Percentiles rank a stretch among this genome's conserved stretches.
Evolutionary conservation across 2,888 invertebrate species (phyloP).

Genomic region (Apodemia duryi): DNA sequence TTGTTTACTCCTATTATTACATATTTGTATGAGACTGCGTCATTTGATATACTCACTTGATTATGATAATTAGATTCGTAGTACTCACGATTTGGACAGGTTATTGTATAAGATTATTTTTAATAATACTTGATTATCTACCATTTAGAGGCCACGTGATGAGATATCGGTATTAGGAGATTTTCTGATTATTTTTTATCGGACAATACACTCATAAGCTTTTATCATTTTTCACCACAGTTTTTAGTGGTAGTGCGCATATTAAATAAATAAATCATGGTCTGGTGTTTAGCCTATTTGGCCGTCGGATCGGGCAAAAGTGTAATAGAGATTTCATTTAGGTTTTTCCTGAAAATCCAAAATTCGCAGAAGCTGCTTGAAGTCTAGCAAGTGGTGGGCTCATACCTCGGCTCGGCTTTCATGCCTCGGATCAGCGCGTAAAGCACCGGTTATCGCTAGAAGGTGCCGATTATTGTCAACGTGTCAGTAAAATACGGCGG

Average conservation of each 20-base stretch:
- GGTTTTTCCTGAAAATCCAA: too few relatives aligned
- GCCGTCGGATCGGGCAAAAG: too few relatives aligned
- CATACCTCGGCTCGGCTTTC: too few relatives aligned
- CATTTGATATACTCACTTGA: conserved; percentile 4
- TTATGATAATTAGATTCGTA: conserved; percentile 14
- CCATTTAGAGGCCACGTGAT: conserved; percentile 5
- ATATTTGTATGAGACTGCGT: conserved; percentile 15
- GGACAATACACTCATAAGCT: not conserved
- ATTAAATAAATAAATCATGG: too few relatives aligned
- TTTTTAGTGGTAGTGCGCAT: not conserved
- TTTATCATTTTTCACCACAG: not conserved
- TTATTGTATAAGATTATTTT: conserved; percentile 1
- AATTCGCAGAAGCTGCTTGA: too few relatives aligned
- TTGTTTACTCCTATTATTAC: conserved; percentile 23
- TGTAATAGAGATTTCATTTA: too few relatives aligned
- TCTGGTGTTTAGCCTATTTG: too few relatives aligned
- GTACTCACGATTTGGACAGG: conserved; percentile 8
- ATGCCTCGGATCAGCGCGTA: too few relatives aligned
- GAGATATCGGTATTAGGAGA: conserved; percentile 1
- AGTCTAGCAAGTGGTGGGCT: too few relatives aligned
- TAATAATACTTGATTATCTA: conserved; percentile 5
- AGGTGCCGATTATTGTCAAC: too few relatives aligned
- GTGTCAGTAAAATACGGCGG: too few relatives aligned
- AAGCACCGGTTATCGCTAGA: too few relatives aligned
- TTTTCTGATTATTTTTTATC: not conserved